A percentile compares a stretch with the other conserved stretches of the same genome.
phyloP scores from a whole-genome alignment of 2,888 invertebrate genomes.

The Diogma glabrata region DNA sequence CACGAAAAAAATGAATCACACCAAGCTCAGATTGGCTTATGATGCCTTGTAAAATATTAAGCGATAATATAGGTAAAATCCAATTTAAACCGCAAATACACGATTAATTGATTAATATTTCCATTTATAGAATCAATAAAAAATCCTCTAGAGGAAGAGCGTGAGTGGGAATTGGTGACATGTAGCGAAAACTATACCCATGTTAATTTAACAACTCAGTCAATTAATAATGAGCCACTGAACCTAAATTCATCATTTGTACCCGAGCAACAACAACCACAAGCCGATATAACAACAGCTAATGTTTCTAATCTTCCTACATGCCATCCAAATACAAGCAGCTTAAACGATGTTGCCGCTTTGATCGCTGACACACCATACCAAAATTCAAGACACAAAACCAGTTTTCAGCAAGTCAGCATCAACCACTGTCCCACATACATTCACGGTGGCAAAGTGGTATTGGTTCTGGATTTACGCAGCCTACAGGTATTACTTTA shows the following conservation, averaged over 20 bases:
- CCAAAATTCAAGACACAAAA: too few relatives aligned
- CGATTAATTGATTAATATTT: neutral
- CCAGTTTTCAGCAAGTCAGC: too few relatives aligned
- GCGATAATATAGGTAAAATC: too few relatives aligned
- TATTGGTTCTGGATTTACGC: neutral
- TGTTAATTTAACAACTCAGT: neutral
- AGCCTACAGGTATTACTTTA: neutral
- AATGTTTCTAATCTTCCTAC: neutral
- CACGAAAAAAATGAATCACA: conserved; percentile 1
- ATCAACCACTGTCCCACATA: too few relatives aligned
- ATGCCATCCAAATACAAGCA: too few relatives aligned
- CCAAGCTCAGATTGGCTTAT: neutral
- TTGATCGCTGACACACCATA: too few relatives aligned
- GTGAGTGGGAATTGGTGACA: neutral
- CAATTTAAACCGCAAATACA: too few relatives aligned
- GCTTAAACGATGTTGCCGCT: too few relatives aligned
- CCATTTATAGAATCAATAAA: neutral
- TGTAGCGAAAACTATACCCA: neutral
- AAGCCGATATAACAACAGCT: neutral
- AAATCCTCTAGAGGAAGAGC: conserved; percentile 1
- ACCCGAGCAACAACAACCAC: neutral
- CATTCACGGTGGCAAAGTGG: too few relatives aligned
- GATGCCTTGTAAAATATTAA: neutral
- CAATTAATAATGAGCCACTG: neutral
- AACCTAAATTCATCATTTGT: neutral